Evolutionary conservation across 2,113 vertebrate species (phyloP), one percentile per base, ranked within the genome.

Genomic region (Nipponia nippon): DNA sequence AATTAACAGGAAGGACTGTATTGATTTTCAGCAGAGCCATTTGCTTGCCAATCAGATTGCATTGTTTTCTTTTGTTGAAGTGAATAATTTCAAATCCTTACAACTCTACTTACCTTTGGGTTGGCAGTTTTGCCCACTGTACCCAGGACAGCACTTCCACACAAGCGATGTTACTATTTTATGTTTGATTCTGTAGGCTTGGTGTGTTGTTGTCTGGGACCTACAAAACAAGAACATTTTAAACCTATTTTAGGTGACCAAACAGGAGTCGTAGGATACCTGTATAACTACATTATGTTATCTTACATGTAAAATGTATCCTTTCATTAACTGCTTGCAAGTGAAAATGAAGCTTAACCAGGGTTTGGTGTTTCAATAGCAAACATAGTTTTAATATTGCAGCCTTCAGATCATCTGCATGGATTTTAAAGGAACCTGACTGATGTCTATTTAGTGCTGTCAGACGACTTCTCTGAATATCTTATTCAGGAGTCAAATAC

Each of bases 71-170:
- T 87, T 63, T 84, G 36, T 49, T 85, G 50, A 80, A 62, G 8
- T 50, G 46, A 93, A 66, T 6, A 32, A 16, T 42, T 91, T 80
- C 44, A 84, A 55, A 82, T 19, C 34, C 30, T 56, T 50, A 10
- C 13, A 72, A 6, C 5, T 63, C 32, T 46, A 84, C 94, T 26
- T 76, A 98, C 98, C 97, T 97, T 91, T 97, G 36, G 53, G n/a
- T 32, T 98, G 96, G 67, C 98, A 98, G 20, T 96, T 96, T 44
- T 95, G 82, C 30, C 98, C 98, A 34, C 71, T 97, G 77, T 98
- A 98, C 11, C 98, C 98, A 32, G 98, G 98, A 70, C 98, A 99
- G 94, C 98, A 98, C 63, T 97, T 98, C 98, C 98, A 99, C 58
- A 98, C 98, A 95, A 98, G 75, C 0, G 98, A 98, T 7, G 98